Evolutionary conservation across 2,888 invertebrate genomes (phyloP).

Genomic region (Erannis defoliaria): DNA sequence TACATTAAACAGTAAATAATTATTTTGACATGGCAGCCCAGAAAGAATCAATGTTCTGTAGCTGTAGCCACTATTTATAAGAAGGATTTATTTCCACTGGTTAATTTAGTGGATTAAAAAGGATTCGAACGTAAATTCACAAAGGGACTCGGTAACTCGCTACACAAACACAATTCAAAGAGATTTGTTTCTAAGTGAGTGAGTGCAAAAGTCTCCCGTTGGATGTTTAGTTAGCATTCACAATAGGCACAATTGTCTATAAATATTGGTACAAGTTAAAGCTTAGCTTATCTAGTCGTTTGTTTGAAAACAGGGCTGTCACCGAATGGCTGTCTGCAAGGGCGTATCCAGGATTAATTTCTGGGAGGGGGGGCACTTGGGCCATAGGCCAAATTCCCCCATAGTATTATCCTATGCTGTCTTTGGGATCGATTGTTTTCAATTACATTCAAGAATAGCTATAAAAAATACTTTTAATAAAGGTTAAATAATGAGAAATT

Average conservation of each 20-base stretch:
- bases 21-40: background rate
- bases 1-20: background rate
- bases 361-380: too few species aligned
- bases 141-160: constrained; percentile 10
- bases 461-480: too few species aligned
- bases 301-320: background rate
- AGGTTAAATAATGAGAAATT: too few species aligned
- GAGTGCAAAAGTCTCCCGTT: constrained; percentile 1
- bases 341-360: too few species aligned
- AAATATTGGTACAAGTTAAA: constrained; percentile 20
- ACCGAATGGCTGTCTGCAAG: background rate
- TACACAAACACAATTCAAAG: constrained; percentile 22
- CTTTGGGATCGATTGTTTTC: too few species aligned
- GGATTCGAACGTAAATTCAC: constrained; percentile 10
- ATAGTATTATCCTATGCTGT: too few species aligned
- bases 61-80: too few species aligned
- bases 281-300: constrained; percentile 11
- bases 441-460: too few species aligned
- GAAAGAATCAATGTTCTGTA: background rate
- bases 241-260: constrained; percentile 20
- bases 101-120: constrained; percentile 18
- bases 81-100: constrained; percentile 11
- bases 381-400: too few species aligned
- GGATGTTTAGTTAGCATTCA: constrained; percentile 17
- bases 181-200: constrained; percentile 18